phyloP scores from a whole-genome alignment of 2,113 vertebrate genomes.

The Bujurquina vittata region DNA sequence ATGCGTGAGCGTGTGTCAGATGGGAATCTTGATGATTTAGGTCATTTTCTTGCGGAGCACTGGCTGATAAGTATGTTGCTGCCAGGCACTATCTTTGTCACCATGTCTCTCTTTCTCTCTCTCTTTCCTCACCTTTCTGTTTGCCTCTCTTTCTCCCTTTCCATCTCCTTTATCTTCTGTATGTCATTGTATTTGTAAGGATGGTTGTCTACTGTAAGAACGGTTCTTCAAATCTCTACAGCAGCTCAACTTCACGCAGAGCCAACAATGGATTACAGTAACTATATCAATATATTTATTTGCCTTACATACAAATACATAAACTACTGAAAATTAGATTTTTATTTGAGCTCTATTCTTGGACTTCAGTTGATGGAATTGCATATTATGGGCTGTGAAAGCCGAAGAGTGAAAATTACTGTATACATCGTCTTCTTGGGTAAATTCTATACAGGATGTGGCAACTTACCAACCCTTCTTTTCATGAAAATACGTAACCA shows the following conservation, averaged over 20 bases:
- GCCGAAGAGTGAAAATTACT: slow-evolving; percentile 35
- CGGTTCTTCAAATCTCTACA: slow-evolving; percentile 37
- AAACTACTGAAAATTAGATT: neutral
- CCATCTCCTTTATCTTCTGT: slow-evolving; percentile 61
- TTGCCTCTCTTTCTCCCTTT: slow-evolving; percentile 39
- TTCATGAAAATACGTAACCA: neutral
- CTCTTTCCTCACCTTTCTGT: slow-evolving; percentile 31
- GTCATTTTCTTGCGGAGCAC: slow-evolving; percentile 76
- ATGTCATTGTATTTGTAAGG: slow-evolving; percentile 64
- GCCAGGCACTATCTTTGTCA: slow-evolving; percentile 78
- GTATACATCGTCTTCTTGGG: slow-evolving; percentile 26
- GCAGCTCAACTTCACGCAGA: slow-evolving; percentile 8
- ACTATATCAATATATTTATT: neutral
- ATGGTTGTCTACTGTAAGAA: slow-evolving; percentile 61
- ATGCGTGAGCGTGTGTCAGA: slow-evolving; percentile 63
- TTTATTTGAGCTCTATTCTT: neutral
- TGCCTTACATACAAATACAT: slow-evolving; percentile 1
- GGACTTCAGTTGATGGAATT: neutral
- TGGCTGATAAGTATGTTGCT: slow-evolving; percentile 79
- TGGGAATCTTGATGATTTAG: slow-evolving; percentile 83
- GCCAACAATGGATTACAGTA: neutral
- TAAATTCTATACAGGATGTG: neutral
- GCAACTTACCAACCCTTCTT: neutral
- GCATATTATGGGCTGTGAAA: slow-evolving; percentile 18
- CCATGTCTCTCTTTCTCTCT: slow-evolving; percentile 58